These are phyloP conservation scores for Diuraphis noxia DNA, from an alignment of 1,140 invertebrate species.

Conservation along the genomic window DNA sequence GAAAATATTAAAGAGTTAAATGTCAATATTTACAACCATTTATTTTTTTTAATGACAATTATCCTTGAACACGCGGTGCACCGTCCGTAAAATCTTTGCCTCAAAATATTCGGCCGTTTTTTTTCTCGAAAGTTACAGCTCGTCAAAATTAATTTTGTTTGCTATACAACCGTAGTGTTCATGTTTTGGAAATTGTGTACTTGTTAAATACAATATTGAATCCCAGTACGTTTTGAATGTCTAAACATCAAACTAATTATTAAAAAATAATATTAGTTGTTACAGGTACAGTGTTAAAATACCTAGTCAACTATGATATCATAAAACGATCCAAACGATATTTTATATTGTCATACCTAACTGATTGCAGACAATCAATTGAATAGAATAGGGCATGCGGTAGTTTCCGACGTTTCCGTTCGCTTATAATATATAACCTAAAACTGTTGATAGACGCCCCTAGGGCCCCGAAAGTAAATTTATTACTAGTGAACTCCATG, in stretches of 20 bases:
- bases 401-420: too few relatives aligned
- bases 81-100: neutral
- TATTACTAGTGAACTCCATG: neutral
- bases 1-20: neutral
- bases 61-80: too few relatives aligned
- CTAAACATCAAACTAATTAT: neutral
- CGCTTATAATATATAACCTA: too few relatives aligned
- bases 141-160: neutral
- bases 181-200: too few relatives aligned
- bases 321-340: neutral
- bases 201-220: neutral
- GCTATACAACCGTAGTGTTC: too few relatives aligned
- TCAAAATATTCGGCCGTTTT: neutral
- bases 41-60: too few relatives aligned
- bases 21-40: too few relatives aligned
- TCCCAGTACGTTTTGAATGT: neutral
- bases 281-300: neutral
- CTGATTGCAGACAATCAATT: neutral
- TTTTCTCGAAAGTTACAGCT: neutral
- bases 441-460: neutral
- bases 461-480: neutral
- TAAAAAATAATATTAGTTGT: neutral
- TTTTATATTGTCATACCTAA: neutral
- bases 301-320: neutral
- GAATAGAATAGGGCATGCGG: neutral